Evolutionary conservation across 2,888 invertebrate genomes (phyloP).

Genomic region (Willowsia nigromaculata): DNA sequence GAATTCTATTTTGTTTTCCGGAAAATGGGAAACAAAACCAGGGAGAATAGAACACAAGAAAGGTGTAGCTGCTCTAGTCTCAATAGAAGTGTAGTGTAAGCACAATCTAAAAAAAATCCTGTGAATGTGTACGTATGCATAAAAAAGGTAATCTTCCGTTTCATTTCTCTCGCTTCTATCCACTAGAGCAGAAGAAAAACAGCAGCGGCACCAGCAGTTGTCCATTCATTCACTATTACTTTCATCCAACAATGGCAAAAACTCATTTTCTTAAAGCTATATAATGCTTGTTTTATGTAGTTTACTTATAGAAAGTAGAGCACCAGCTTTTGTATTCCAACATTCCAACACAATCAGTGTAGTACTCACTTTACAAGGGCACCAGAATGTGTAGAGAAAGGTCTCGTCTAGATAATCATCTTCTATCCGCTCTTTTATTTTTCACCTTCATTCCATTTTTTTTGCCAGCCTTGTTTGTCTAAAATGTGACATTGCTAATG

Average conservation of each 20-base stretch:
- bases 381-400: background rate
- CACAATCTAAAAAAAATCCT: background rate
- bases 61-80: background rate
- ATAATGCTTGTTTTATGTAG: background rate
- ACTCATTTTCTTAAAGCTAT: background rate
- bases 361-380: background rate
- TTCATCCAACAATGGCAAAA: background rate
- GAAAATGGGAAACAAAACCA: conserved; percentile 11
- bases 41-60: background rate
- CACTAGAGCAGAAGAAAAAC: conserved; percentile 21
- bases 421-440: background rate
- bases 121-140: conserved; percentile 12
- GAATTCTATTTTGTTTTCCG: conserved; percentile 61
- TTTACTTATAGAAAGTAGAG: background rate
- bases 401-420: background rate
- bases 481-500: background rate
- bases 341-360: background rate
- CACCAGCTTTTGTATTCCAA: background rate
- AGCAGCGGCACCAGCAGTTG: background rate
- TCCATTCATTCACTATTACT: background rate
- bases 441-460: background rate
- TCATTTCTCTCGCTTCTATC: conserved; percentile 43
- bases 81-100: background rate
- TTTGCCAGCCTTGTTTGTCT: background rate
- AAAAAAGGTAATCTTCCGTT: conserved; percentile 58